Evolutionary conservation across 2,797 vertebrate species (phyloP), one percentile per base, ranked within the genome.

Genomic region (Aldrovandia affinis): DNA sequence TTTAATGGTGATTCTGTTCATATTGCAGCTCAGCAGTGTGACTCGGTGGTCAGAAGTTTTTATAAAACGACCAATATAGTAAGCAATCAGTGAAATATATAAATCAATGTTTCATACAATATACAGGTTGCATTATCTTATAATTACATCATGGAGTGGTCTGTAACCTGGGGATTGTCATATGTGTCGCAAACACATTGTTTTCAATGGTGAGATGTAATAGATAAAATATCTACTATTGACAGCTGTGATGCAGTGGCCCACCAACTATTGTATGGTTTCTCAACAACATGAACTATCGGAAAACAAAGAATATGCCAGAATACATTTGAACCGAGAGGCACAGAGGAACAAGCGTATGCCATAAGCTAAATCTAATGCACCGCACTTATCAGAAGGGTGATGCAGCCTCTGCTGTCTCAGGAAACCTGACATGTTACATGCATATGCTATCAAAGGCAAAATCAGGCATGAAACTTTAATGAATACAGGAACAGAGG

Each of bases 401-500:
- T 88, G 89, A 91, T 87, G 88, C 86, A 89, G 91, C 88, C 90
- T 92, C 92, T 89, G 83, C 77, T 87, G 82, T 84, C 65, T 86
- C 83, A 70, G 61, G 83, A 59, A 84, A 81, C 84, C 85, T 85
- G 86, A 87, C 93, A 94, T 92, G 91, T 91, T 92, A 93, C 94
- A 94, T 94, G 92, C 90, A 94, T 93, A 92, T 90, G 89, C 92
- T 94, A 95, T 95, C 93, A 95, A 93, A 94, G 93, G 90, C 87
- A 91, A 93, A 94, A 95, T 95, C 91, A 88, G 87, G 25, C 88
- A 95, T 95, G 89, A 94, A 95, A 94, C 88, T 94, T 95, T 95
- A 94, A 95, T 95, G 92, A 93, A 89, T 63, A 83, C 88, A 86
- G 89, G 87, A 90, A 91, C 77, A 87, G 88, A 88, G 86, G 84